Conservation (phyloP, 2,888 invertebrate species). For the Axea sp. region DNA sequence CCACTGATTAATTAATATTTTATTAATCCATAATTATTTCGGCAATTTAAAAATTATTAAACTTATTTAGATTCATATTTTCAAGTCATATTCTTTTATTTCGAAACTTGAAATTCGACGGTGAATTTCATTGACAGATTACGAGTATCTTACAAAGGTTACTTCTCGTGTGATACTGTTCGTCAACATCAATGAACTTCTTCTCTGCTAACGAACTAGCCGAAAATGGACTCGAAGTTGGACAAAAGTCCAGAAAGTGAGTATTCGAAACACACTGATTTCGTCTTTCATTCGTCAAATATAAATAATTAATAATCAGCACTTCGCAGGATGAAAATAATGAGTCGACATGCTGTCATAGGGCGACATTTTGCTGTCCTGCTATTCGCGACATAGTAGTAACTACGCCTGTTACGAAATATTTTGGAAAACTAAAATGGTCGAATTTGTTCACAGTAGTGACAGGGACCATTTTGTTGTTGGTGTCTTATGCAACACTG, state of each 20-base stretch:
- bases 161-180: no score
- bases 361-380: constrained; percentile 67
- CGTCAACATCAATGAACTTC: constrained; percentile 4
- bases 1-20: no score
- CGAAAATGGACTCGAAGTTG: background rate
- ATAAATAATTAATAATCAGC: constrained; percentile 10
- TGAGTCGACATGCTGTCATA: constrained; percentile 70
- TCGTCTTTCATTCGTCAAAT: background rate
- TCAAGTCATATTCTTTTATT: no score
- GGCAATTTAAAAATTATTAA: no score
- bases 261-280: background rate
- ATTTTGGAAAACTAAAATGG: constrained; percentile 71
- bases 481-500: constrained; percentile 66
- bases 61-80: no score
- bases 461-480: constrained; percentile 56
- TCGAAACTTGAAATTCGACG: no score
- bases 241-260: background rate
- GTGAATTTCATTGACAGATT: no score
- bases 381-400: constrained; percentile 67
- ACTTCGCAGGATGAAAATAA: constrained; percentile 11
- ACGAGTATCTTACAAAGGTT: no score
- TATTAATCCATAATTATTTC: no score
- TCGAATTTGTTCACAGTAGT: constrained; percentile 66
- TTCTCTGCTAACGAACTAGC: background rate
- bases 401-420: constrained; percentile 63